Base-by-base conservation (phyloP, 2,113 vertebrate genomes). In the Acanthisitta chloris region DNA sequence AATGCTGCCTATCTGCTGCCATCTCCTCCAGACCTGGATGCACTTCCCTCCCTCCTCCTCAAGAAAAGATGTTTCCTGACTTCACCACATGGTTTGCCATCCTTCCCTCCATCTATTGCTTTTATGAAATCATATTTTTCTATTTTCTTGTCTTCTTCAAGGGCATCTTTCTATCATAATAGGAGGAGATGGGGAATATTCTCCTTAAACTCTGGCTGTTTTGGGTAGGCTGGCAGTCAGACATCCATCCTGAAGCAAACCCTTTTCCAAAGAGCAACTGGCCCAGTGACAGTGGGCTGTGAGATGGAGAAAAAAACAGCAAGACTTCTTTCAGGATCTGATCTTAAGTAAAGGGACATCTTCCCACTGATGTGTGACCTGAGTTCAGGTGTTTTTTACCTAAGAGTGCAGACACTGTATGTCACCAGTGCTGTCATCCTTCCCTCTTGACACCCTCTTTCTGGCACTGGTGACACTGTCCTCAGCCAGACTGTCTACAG, bases 61-160 rank as follows among this genome's bases (percentile, higher is more conserved):
- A 33, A 14, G 24, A 11, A 42, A 78, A 18, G 38, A 8, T 3
- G 2, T 66, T 69, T 65, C 29, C 49, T 34, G n/a, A 38, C 10
- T 38, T 52, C 17, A 23, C 42, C 24, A 23, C 3, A 2, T 1
- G 14, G 9, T 26, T 69, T 84, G 9, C 36, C 43, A 74, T 43
- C 51, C 26, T 61, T 73, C n/a, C 23, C 31, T 43, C 19, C 16
- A 26, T 2, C 4, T 24, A 10, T 1, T 34, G 9, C 18, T 67
- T 48, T 64, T 23, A 2, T 8, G 33, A 86, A 81, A 19, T 2
- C 0, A 0, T 17, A 10, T 46, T 66, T 77, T 61, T 46, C 26
- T 43, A 3, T 34, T 61, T 54, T 43, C 48, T 91, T 86, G 10
- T 55, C 12, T 46, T 57, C 34, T 69, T 57, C 31, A 40, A 69